Base-by-base conservation (phyloP, 2,113 vertebrate species). In the Ictidomys tridecemlineatus region DNA sequence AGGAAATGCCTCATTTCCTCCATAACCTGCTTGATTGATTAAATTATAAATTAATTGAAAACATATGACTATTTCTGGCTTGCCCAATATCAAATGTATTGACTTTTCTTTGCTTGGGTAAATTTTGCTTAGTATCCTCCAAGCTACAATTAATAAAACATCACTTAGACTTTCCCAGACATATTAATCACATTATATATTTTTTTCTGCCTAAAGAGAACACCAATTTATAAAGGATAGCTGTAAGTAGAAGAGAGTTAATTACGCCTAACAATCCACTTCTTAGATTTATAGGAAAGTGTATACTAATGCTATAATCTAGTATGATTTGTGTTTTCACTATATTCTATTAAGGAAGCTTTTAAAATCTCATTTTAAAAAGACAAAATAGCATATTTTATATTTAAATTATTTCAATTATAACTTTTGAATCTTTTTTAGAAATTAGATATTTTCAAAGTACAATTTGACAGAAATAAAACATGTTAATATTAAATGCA, bases 31-130 rank as follows among this genome's bases (percentile, higher is more conserved):
- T 94, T 91, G 72, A 79, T 53, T 73, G n/a, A 95, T 89, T 45
- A 93, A 93, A 96, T 96, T 85, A 95, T 96, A 89, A 90, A 96
- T 93, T 97, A 95, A 94, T 76, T 94, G 77, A 96, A 93, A 88
- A 94, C 32, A 76, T 79, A 95, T 65, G 65, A 87, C 61, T 87
- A 61, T 90, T 94, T 93, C 89, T 16, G 22, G 28, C 39, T 93
- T 89, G 67, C 56, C 39, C 79, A 16, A 53, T 30, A 94, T 85
- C 51, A 61, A 94, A 78, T 85, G 20, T 42, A 95, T 86, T 89
- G 56, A 89, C 74, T 97, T 91, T 76, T 48, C 89, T 93, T 95
- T 97, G 86, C 87, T 79, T 37, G 91, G 42, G 48, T 91, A 88
- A 94, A 24, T 90, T 97, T 96, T 97, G 24, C 30, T 87, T 74